These are phyloP conservation scores for Knipowitschia caucasica DNA, from an alignment of 2,797 vertebrate genomes.

Conservation along the genomic window DNA sequence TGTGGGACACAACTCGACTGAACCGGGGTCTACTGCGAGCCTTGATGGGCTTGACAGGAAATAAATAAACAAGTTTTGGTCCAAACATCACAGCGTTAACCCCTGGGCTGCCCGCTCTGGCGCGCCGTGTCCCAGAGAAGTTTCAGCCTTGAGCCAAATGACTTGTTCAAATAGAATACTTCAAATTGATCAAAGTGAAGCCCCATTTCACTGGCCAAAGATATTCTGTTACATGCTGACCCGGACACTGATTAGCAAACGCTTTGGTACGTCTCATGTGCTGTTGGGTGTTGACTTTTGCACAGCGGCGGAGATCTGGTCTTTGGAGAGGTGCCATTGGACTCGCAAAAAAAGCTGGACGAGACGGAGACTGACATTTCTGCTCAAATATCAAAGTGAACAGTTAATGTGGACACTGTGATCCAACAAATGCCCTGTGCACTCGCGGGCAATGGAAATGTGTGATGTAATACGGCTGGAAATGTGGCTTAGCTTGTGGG, in stretches of 20 bases:
- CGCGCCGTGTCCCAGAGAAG: constrained; percentile 49
- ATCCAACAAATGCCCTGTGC: not conserved
- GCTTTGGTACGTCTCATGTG: constrained; percentile 53
- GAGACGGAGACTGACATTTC: not conserved
- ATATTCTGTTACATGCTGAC: constrained; percentile 74
- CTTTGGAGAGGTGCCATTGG: constrained; percentile 30
- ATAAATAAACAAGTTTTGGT: constrained; percentile 37
- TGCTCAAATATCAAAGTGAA: constrained; percentile 6
- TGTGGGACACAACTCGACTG: constrained; percentile 30
- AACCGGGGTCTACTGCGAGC: constrained; percentile 21
- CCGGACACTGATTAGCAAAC: constrained; percentile 72
- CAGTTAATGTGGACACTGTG: not conserved
- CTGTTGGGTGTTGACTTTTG: constrained; percentile 44
- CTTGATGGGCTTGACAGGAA: constrained; percentile 29
- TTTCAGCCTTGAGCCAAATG: constrained; percentile 62
- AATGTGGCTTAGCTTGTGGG: too few species aligned
- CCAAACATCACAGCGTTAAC: constrained; percentile 65
- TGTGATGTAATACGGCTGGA: not conserved
- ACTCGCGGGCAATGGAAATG: not conserved
- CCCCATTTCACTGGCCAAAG: constrained; percentile 61
- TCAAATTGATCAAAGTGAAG: constrained; percentile 65
- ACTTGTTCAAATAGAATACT: constrained; percentile 69
- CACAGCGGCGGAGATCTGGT: constrained; percentile 30
- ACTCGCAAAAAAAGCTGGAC: constrained; percentile 9
- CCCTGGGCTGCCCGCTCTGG: constrained; percentile 57